Percentiles rank a stretch among this genome's conserved stretches.
These are phyloP conservation scores for Hartigia nigra DNA, from an alignment of 2,888 invertebrate genomes.

Conservation along the genomic window DNA sequence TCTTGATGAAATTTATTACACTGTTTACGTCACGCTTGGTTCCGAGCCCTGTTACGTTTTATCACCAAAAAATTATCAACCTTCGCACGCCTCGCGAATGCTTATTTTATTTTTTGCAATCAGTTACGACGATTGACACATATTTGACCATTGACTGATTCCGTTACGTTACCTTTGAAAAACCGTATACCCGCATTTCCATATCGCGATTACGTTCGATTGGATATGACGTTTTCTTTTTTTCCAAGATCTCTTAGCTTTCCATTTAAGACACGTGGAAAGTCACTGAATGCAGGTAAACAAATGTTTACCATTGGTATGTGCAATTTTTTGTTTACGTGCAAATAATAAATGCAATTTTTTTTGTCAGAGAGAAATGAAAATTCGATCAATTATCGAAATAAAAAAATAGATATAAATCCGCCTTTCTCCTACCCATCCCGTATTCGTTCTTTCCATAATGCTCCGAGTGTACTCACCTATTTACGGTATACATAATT, in stretches of 20 bases:
- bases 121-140: background rate
- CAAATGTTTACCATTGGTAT: background rate
- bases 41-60: background rate
- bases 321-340: too few relatives aligned
- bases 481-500: background rate
- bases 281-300: background rate
- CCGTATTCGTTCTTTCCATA: background rate
- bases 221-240: background rate
- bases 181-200: background rate
- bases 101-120: background rate
- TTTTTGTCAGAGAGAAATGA: too few relatives aligned
- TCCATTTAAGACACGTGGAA: background rate
- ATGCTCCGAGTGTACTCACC: background rate
- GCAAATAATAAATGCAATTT: too few relatives aligned
- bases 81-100: background rate
- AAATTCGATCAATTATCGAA: too few relatives aligned
- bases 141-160: background rate
- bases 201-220: background rate
- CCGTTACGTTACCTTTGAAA: background rate
- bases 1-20: background rate
- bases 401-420: too few relatives aligned
- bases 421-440: too few relatives aligned
- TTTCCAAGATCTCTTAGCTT: background rate
- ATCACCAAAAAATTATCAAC: background rate
- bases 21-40: background rate